Base-by-base conservation (phyloP, 53 echinoderm and acorn worm genomes). In the Holothuria scabra region DNA sequence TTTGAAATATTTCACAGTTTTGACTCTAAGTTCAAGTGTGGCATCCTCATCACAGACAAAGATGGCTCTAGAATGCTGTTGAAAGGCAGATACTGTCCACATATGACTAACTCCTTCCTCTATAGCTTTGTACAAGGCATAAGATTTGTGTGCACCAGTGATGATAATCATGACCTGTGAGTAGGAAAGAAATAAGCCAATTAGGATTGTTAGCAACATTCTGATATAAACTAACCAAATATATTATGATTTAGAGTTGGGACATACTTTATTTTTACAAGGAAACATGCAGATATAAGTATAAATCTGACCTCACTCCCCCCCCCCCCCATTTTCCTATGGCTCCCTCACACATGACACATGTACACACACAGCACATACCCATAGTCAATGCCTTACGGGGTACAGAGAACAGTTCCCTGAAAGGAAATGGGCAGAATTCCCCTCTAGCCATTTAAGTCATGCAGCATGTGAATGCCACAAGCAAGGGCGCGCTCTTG, bases 71-170 rank as follows among this genome's bases (percentile, higher is more conserved):
- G 93, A 88, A 24, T 96, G 97, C 59, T 96, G 97, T 81, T 96
- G 97, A 81, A 97, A 94, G 58, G 97, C 97, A 0, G 97, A 97
- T 32, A 97, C 97, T 6, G 97, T 97, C 97, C 97, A 97, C 97
- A 97, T 97, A 89, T 97, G 97, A 75, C 92, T 93, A 82, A 97
- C 84, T 11, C 97, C 97, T 69, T 97, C 97, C 69, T 97, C 97
- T 4, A 97, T 87, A 55, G 97, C 97, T 59, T 97, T 97, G 87
- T 97, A 97, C 38, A 97, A 84, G 59, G 97, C 97, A 61, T 90
- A 97, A 1, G 97, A 37, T 75, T 97, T 97, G 85, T 97, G 94
- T 56, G 94, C 94, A 85, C 97, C 97, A 30, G 97, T 97, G 44
- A 97, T 94, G 46, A 97, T 88, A 32, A 97, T 85, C 97, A 97